A percentile compares a stretch with the other conserved stretches of the same genome.
Evolutionary conservation across 2,113 vertebrate genomes (phyloP).

Genomic region (Mustela lutreola): DNA sequence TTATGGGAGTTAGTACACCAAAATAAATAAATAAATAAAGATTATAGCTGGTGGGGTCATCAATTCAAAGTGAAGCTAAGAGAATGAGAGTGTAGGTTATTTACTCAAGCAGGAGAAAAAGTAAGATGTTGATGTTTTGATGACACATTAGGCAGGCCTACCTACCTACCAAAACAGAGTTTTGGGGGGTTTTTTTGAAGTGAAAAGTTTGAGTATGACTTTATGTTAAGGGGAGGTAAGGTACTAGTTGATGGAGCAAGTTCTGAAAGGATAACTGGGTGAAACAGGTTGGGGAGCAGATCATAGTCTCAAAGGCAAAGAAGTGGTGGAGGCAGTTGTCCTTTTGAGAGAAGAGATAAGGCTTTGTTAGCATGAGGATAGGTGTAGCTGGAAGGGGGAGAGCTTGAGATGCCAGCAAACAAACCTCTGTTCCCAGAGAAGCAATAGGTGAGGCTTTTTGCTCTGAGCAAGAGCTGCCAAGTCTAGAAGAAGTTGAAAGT

Average conservation of each 20-base stretch:
- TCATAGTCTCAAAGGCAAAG: neutral
- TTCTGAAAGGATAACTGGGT: neutral
- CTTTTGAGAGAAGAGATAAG: slow-evolving; percentile 19
- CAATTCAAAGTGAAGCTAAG: neutral
- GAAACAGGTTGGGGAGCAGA: neutral
- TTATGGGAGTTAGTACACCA: neutral
- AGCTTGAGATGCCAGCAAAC: neutral
- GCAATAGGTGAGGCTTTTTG: neutral
- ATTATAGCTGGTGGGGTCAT: neutral
- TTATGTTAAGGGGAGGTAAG: neutral
- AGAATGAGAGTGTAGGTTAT: neutral
- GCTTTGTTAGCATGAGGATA: neutral
- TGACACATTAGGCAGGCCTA: neutral
- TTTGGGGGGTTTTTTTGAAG: neutral
- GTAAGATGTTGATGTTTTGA: neutral
- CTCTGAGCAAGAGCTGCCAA: slow-evolving; percentile 31
- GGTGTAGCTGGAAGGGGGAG: neutral
- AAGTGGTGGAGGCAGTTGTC: neutral
- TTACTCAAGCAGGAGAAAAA: neutral
- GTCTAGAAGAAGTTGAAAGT: slow-evolving; percentile 1
- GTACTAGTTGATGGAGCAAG: neutral
- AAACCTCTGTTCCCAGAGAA: neutral
- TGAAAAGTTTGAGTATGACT: neutral
- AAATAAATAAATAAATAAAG: neutral
- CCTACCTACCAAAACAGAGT: neutral